These are phyloP conservation scores for Drusus annulatus DNA, from an alignment of 1,140 invertebrate species.

Conservation along the genomic window DNA sequence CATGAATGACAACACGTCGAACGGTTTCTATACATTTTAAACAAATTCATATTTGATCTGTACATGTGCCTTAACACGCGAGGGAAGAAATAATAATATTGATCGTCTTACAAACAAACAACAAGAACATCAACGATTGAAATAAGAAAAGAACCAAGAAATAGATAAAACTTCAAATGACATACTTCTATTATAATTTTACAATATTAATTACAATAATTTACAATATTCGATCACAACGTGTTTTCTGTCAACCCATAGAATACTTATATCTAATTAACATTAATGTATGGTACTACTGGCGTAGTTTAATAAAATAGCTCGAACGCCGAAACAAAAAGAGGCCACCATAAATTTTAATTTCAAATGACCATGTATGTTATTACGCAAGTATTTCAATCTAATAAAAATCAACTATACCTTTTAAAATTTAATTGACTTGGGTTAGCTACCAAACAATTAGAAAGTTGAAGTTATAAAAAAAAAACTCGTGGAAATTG, in stretches of 20 bases:
- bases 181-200: slow-evolving; percentile 50
- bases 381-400: too few relatives aligned
- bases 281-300: slow-evolving; percentile 26
- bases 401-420: too few relatives aligned
- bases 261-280: slow-evolving; percentile 32
- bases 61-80: slow-evolving; percentile 1
- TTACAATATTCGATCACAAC: slow-evolving; percentile 58
- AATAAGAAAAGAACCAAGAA: slow-evolving; percentile 51
- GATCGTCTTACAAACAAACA: slow-evolving; percentile 55
- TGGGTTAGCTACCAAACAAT: not conserved
- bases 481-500: too few relatives aligned
- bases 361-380: too few relatives aligned
- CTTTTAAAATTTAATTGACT: not conserved
- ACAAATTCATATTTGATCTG: not conserved
- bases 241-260: slow-evolving; percentile 48
- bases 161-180: slow-evolving; percentile 50
- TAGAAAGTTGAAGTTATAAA: not conserved
- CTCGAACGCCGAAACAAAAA: not conserved
- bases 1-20: not conserved
- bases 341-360: too few relatives aligned
- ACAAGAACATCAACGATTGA: slow-evolving; percentile 51
- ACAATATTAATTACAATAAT: slow-evolving; percentile 58
- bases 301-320: slow-evolving; percentile 9
- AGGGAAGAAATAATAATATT: slow-evolving; percentile 29
- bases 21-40: not conserved